These are phyloP conservation scores for Holothuria glaberrima DNA, from an alignment of 35 echinoderm and acorn worm species.

Conservation along the genomic window DNA sequence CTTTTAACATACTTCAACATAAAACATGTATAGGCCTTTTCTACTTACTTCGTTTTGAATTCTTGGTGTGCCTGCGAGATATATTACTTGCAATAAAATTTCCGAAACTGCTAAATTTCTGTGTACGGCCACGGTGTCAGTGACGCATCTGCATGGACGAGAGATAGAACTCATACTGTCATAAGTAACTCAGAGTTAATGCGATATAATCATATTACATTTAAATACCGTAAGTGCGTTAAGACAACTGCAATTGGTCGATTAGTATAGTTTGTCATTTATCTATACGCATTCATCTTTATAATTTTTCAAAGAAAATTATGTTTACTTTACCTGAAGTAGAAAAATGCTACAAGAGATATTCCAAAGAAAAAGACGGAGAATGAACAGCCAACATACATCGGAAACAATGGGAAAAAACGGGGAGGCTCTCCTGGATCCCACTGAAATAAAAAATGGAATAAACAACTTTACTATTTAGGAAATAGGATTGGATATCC, in stretches of 20 bases:
- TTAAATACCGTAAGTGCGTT: too few species aligned
- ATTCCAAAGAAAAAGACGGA: slow-evolving; percentile 49
- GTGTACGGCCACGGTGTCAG: slow-evolving; percentile 96
- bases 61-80: slow-evolving; percentile 79
- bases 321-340: neutral
- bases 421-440: slow-evolving; percentile 68
- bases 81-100: slow-evolving; percentile 72
- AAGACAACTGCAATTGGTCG: neutral
- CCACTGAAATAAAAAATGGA: slow-evolving; percentile 63
- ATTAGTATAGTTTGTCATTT: neutral
- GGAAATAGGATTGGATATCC: too few species aligned
- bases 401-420: slow-evolving; percentile 66
- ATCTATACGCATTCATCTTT: too few species aligned
- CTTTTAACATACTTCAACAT: too few species aligned
- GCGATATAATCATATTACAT: too few species aligned
- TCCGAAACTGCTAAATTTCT: slow-evolving; percentile 85
- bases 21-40: neutral
- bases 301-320: neutral
- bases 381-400: slow-evolving; percentile 75
- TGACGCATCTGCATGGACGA: slow-evolving; percentile 65
- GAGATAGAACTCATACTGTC: neutral
- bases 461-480: too few species aligned
- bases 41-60: slow-evolving; percentile 80
- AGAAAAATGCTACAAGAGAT: slow-evolving; percentile 65
- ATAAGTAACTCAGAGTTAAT: too few species aligned